Evolutionary conservation across 2,797 vertebrate species (phyloP).

Genomic region (Anolis apletophallus): DNA sequence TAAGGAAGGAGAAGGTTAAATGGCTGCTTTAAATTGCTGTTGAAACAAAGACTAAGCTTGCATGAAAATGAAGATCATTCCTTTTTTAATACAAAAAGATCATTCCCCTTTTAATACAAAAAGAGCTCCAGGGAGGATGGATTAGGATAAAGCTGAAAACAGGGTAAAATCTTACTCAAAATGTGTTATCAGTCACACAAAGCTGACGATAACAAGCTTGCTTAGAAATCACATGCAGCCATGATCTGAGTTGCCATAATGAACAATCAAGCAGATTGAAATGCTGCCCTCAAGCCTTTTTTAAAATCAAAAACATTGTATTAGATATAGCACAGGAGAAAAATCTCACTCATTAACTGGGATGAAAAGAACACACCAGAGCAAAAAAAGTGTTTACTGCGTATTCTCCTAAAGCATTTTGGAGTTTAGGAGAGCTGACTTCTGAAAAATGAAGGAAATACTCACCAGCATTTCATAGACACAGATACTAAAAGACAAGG

Average conservation of each 20-base stretch:
- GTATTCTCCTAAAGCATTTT: too few species aligned
- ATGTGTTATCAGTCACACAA: background rate
- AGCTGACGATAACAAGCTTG: background rate
- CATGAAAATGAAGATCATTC: slow-evolving; percentile 26
- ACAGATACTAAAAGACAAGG: too few species aligned
- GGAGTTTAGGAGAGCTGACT: too few species aligned
- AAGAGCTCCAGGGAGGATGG: background rate
- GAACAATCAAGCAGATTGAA: background rate
- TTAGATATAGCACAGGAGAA: background rate
- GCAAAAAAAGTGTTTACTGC: background rate
- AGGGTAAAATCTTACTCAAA: slow-evolving; percentile 12
- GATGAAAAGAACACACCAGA: accelerated
- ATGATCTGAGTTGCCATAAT: background rate
- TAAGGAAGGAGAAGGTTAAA: slow-evolving; percentile 15
- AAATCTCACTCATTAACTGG: background rate
- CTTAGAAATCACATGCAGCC: background rate
- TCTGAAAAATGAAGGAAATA: too few species aligned
- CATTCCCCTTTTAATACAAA: background rate
- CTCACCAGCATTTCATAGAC: too few species aligned
- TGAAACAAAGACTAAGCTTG: slow-evolving; percentile 15
- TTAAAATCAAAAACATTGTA: background rate
- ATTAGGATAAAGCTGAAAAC: background rate
- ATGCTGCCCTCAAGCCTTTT: background rate
- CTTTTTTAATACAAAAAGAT: slow-evolving; percentile 7
- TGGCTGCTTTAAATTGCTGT: slow-evolving; percentile 12